Evolutionary conservation across 2,113 vertebrate species (phyloP).

Genomic region (Pelusios castaneus): DNA sequence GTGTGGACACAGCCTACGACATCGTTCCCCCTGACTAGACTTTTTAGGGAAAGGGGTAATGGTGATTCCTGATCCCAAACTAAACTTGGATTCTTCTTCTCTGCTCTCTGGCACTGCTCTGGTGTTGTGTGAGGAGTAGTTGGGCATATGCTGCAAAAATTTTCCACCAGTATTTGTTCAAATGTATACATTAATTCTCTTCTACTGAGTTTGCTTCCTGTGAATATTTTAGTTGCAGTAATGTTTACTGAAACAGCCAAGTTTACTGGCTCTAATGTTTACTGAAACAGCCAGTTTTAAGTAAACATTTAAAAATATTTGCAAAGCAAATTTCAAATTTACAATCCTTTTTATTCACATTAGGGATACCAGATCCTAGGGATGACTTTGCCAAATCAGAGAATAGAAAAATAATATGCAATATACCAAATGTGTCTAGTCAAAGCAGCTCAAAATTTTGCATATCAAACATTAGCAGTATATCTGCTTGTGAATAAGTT

Average conservation of each 20-base stretch:
- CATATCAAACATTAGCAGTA: slow-evolving; percentile 3
- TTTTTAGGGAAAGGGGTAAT: neutral
- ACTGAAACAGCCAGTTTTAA: neutral
- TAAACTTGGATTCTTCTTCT: neutral
- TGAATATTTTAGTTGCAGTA: neutral
- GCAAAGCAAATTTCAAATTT: slow-evolving; percentile 43
- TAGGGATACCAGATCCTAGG: neutral
- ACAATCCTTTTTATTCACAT: neutral
- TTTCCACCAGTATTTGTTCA: neutral
- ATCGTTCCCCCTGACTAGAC: neutral
- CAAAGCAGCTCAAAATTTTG: slow-evolving; percentile 3
- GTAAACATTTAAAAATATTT: neutral
- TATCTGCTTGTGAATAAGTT: slow-evolving; percentile 15
- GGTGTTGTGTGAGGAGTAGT: neutral
- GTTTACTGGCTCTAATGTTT: neutral
- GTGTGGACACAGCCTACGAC: neutral
- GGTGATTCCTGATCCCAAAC: neutral
- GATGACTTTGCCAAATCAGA: neutral
- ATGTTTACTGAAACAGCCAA: neutral
- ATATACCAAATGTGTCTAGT: neutral
- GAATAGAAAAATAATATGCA: slow-evolving; percentile 9
- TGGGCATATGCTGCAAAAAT: neutral
- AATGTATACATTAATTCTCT: neutral
- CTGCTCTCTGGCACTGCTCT: neutral
- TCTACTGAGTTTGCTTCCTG: neutral